Evolutionary conservation across 2,113 vertebrate species (phyloP), one percentile per base, ranked within the genome.

Genomic region (Strix aluco): DNA sequence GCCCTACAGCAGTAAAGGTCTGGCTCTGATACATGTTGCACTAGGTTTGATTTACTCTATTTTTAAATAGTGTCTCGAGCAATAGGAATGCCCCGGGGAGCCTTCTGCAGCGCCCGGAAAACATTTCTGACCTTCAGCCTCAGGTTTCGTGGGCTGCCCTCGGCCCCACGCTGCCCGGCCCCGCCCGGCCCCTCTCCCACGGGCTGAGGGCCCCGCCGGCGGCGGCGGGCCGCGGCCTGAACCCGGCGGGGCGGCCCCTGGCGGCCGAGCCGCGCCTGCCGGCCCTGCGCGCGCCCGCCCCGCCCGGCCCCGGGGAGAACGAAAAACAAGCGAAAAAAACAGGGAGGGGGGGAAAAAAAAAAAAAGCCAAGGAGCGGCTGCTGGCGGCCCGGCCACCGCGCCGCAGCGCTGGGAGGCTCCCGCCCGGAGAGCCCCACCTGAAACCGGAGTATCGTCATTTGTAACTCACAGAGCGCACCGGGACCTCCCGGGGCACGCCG

Each of bases 401-500:
- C 38, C 38, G 3, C 29, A 3, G n/a, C 61, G 3, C 20, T 1
- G 62, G 10, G 17, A 2, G 32, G 27, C 10, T 10, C 10, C 36
- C 1, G 21, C 38, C 0, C 0, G 15, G 30, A 10, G 16, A 72
- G 40, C 20, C 26, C 29, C 1, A 2, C 0, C 10, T 23, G 4
- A 38, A 84, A 18, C 5, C 3, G 2, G 2, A 29, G 1, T 8
- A 2, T 4, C 12, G 2, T 4, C 3, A 15, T 5, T 5, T 8
- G 15, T 5, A 23, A 18, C 15, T 29, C 51, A 4, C 23, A 17
- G 70, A 16, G 40, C 1, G 22, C 54, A 20, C 12, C 14, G 3
- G 5, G 7, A 15, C 5, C 13, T 11, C 58, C 29, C 11, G 1
- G 1, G 7, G 44, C 67, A 2, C 1, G 0, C 9, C 4, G 0